These are phyloP conservation scores for Ficedula albicollis DNA, from an alignment of 2,797 vertebrate species.

Conservation along the genomic window DNA sequence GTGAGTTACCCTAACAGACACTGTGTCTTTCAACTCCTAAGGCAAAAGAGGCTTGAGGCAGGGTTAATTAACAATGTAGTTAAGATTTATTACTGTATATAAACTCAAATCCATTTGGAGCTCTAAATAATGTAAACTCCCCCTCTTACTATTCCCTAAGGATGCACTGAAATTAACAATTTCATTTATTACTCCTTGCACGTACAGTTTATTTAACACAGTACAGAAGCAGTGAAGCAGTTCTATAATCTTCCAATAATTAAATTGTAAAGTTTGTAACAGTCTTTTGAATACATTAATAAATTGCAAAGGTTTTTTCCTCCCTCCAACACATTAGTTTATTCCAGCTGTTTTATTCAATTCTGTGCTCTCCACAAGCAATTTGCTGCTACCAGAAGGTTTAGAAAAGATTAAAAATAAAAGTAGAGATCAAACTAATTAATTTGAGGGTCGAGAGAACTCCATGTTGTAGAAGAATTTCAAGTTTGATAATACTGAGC, in stretches of 20 bases:
- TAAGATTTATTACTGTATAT: slow-evolving; percentile 65
- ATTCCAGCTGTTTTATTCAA: slow-evolving; percentile 21
- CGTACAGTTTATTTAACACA: slow-evolving; percentile 54
- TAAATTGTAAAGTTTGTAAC: slow-evolving; percentile 70
- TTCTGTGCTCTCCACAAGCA: slow-evolving; percentile 11
- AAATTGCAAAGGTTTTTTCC: slow-evolving; percentile 38
- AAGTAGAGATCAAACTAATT: slow-evolving; percentile 32
- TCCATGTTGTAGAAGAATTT: slow-evolving; percentile 16
- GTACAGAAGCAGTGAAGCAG: slow-evolving; percentile 51
- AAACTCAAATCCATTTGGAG: slow-evolving; percentile 63
- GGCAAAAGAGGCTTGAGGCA: slow-evolving; percentile 2
- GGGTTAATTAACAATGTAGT: slow-evolving; percentile 54
- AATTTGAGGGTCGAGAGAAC: slow-evolving; percentile 31
- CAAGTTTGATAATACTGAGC: background rate
- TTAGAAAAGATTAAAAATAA: slow-evolving; percentile 46
- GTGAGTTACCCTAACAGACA: slow-evolving; percentile 78
- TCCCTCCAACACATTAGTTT: slow-evolving; percentile 12
- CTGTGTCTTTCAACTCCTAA: background rate
- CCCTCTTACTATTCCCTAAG: slow-evolving; percentile 13
- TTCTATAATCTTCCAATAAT: slow-evolving; percentile 70
- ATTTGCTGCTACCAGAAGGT: background rate
- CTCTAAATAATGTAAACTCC: slow-evolving; percentile 42
- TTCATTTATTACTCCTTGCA: slow-evolving; percentile 59
- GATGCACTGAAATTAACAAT: slow-evolving; percentile 60
- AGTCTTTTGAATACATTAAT: slow-evolving; percentile 63